phyloP scores from a whole-genome alignment of 2,888 invertebrate species.

The Creontiades dilutus region DNA sequence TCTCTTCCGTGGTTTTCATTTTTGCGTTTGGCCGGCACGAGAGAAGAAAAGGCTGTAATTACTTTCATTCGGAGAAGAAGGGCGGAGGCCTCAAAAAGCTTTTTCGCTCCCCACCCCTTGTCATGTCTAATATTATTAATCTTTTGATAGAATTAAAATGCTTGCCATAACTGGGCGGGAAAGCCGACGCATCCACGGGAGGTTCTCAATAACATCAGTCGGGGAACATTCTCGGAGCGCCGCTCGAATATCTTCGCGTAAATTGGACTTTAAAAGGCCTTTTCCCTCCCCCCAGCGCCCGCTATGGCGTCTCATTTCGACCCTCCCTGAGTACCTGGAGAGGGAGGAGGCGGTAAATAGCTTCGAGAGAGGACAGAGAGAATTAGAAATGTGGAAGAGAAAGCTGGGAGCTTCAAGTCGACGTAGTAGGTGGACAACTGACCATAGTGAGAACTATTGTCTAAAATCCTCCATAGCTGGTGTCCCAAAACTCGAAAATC shows the following conservation, averaged over 20 bases:
- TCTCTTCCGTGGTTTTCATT: slow-evolving; percentile 13
- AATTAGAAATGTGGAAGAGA: too few species aligned
- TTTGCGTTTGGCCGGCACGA: neutral
- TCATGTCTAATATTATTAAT: slow-evolving; percentile 50
- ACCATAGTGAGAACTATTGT: too few species aligned
- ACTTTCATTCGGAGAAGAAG: neutral
- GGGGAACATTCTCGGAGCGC: slow-evolving; percentile 29
- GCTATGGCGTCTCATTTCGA: neutral
- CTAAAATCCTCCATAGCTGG: too few species aligned
- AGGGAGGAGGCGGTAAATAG: too few species aligned
- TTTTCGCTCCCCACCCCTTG: neutral
- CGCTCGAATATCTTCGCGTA: slow-evolving; percentile 27
- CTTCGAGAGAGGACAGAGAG: too few species aligned
- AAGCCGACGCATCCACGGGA: neutral
- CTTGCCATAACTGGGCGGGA: slow-evolving; percentile 40
- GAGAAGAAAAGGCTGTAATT: slow-evolving; percentile 9
- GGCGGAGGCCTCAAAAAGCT: slow-evolving; percentile 1
- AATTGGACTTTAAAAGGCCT: slow-evolving; percentile 38
- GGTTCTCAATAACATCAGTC: slow-evolving; percentile 44
- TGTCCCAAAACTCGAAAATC: too few species aligned
- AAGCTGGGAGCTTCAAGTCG: too few species aligned
- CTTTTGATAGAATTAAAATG: slow-evolving; percentile 62
- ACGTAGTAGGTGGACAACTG: too few species aligned
- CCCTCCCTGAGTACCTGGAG: neutral
- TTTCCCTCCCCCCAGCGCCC: neutral